Conservation (phyloP, 2,113 vertebrate species). For the Callipepla californica region DNA sequence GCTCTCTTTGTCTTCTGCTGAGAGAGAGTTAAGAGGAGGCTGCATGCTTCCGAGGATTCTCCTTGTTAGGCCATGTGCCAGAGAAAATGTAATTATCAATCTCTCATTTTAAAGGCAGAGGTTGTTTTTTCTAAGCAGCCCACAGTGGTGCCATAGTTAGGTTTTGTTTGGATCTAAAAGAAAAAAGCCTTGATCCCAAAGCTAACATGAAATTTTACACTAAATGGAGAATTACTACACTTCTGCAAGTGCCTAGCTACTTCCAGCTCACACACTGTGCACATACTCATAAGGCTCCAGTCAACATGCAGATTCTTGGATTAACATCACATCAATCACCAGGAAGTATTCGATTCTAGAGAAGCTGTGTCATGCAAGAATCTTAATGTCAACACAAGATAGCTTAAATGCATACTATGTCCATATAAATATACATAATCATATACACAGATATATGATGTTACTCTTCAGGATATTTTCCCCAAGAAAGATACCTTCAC, state of each 20-base stretch:
- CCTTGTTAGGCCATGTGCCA: background rate
- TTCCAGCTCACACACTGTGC: accelerated
- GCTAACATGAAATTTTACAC: background rate
- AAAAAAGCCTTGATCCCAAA: background rate
- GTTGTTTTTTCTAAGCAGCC: background rate
- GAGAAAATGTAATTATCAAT: background rate
- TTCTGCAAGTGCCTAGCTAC: background rate
- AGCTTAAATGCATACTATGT: background rate
- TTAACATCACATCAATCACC: background rate
- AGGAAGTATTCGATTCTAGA: background rate
- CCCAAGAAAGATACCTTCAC: background rate
- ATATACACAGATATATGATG: background rate
- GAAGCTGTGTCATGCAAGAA: background rate
- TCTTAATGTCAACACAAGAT: background rate
- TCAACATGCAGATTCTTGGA: background rate
- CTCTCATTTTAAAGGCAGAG: background rate
- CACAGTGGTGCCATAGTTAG: background rate
- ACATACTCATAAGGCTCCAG: background rate
- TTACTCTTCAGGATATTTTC: background rate
- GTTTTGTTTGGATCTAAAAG: background rate
- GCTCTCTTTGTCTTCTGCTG: background rate
- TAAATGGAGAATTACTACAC: background rate
- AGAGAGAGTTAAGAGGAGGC: background rate
- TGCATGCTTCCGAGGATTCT: background rate
- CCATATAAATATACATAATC: background rate